phyloP scores from a whole-genome alignment of 2,113 vertebrate species.

The Guaruba guarouba region DNA sequence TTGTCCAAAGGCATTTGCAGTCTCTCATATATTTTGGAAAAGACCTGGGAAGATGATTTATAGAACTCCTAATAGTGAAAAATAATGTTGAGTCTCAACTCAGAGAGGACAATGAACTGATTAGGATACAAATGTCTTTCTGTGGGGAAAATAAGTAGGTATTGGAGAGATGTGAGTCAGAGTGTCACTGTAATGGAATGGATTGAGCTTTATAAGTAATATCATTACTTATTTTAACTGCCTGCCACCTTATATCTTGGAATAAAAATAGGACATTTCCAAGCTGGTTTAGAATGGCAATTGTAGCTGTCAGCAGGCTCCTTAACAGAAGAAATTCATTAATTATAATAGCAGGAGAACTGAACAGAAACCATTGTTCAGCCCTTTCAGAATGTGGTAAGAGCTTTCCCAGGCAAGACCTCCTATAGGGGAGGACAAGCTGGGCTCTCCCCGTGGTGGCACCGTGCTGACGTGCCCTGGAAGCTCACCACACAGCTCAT shows the following conservation, averaged over 20 bases:
- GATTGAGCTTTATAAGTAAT: neutral
- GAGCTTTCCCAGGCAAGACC: neutral
- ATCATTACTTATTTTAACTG: neutral
- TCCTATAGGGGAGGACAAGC: neutral
- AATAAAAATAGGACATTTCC: neutral
- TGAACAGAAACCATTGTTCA: neutral
- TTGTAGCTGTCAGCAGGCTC: neutral
- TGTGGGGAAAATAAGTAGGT: neutral
- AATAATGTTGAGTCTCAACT: neutral
- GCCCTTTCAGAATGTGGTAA: neutral
- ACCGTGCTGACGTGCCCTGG: neutral
- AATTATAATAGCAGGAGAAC: neutral
- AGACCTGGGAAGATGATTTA: neutral
- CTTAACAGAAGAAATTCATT: neutral
- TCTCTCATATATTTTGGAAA: accelerated
- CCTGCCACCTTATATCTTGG: neutral
- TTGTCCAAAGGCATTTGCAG: neutral
- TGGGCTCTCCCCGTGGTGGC: neutral
- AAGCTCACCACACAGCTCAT: neutral
- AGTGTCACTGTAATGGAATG: neutral
- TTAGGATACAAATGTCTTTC: neutral
- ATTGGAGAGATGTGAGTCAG: neutral
- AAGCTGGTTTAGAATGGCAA: neutral
- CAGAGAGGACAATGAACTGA: neutral
- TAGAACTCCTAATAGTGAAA: neutral